Evolutionary conservation across 2,888 invertebrate species (phyloP), one percentile per base, ranked within the genome.

Genomic region (Eilema sororculum): DNA sequence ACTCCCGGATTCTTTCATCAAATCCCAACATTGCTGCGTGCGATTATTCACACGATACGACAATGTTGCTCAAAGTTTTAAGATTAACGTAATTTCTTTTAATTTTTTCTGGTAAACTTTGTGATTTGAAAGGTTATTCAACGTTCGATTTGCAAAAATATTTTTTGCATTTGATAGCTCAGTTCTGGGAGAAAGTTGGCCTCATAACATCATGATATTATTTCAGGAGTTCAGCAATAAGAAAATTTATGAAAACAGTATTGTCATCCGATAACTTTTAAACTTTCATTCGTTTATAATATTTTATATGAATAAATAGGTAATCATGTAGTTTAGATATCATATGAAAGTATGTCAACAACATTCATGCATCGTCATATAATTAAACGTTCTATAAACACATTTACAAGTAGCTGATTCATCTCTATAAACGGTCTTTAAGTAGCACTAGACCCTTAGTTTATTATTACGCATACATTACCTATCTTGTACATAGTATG

Each of bases 11-110:
- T 90, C 92, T 92, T 93, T 93, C 90, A 93, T 91, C 91, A 91
- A 92, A 92, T 92, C 92, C 90, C 80, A 85, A 89, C 89, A 88
- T 86, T 83, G 87, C 89, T 89, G 79, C 82, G 79, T 90, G 89
- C 91, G 90, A 93, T 93, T 91, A 93, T 94, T 94, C 94, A 93
- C 94, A 94, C 93, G 91, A 89, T 87, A 84, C 78, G 74, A 70
- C 81, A 80, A 77, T 46, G 88, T 59, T 84, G 46, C 89, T 86
- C 91, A 94, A 94, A 89, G 76, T 89, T 82, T 84, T 65, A 8
- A 65, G 37, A 59, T 41, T 52, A 46, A 59, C 13, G 16, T 9
- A 25, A 20, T 52, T 52, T 52, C 6, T 52, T n/a, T 46, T 6
- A 20, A 20, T 20, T 63, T 63, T 46, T n/a, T 63, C 0, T 63